Conservation (phyloP, 2,113 vertebrate species). For the Tetraodon nigroviridis region DNA sequence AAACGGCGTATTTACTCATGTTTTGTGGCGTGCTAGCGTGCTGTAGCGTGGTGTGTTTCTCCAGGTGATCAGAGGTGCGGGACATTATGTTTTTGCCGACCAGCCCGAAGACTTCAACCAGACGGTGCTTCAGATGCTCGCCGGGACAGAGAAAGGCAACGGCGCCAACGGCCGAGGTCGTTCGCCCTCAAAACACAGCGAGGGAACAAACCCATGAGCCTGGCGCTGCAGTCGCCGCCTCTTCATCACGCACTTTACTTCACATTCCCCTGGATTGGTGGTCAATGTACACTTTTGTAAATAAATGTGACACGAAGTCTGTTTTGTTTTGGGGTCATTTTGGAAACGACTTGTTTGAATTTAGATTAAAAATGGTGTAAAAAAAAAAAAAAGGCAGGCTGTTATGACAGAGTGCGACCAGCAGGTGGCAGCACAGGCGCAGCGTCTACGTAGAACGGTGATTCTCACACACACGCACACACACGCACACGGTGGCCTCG, state of each 20-base stretch:
- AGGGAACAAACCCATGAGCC: neutral
- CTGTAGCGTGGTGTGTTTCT: conserved; percentile 5
- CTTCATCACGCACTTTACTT: conserved; percentile 44
- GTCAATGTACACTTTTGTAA: conserved; percentile 45
- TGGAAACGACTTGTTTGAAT: conserved; percentile 19
- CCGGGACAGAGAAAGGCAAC: conserved; percentile 57
- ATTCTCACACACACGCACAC: neutral
- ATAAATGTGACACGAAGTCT: conserved; percentile 39
- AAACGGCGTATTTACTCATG: too few relatives aligned
- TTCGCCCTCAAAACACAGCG: neutral
- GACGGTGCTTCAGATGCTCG: conserved; percentile 83
- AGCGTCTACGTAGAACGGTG: neutral
- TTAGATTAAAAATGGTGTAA: conserved; percentile 14
- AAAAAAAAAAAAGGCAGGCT: conserved; percentile 23
- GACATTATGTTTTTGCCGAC: conserved; percentile 94
- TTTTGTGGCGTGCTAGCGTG: neutral
- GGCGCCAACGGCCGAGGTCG: neutral
- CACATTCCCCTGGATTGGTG: conserved; percentile 3
- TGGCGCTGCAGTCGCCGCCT: conserved; percentile 11
- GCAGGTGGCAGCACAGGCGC: conserved; percentile 56
- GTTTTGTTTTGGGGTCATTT: neutral
- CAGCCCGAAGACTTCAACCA: conserved; percentile 93
- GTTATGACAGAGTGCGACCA: conserved; percentile 30
- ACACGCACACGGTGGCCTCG: neutral
- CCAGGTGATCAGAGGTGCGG: conserved; percentile 90